A percentile compares a stretch with the other conserved stretches of the same genome.
Evolutionary conservation across 2,888 invertebrate genomes (phyloP).

Genomic region (Limnephilus rhombicus): DNA sequence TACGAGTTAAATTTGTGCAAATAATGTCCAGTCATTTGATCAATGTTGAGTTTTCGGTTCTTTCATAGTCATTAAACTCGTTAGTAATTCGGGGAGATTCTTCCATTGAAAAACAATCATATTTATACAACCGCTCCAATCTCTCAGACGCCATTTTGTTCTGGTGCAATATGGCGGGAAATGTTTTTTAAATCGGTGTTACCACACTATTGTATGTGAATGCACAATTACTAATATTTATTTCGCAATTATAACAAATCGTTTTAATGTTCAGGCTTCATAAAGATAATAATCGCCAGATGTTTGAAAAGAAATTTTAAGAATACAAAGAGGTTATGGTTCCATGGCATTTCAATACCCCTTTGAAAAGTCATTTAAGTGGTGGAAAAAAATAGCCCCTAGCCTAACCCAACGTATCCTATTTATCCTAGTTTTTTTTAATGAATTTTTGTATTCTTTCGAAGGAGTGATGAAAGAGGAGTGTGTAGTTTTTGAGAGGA

Average conservation of each 20-base stretch:
- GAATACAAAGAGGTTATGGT: background rate
- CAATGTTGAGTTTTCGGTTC: background rate
- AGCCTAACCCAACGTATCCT: too few species aligned
- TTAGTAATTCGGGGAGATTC: background rate
- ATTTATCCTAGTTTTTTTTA: too few species aligned
- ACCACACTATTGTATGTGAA: slow-evolving; percentile 8
- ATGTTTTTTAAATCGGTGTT: slow-evolving; percentile 30
- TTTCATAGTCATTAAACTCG: background rate
- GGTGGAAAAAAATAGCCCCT: too few species aligned
- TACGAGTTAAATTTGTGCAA: background rate
- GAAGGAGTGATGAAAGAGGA: too few species aligned
- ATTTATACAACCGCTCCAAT: background rate
- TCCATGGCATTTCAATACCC: too few species aligned
- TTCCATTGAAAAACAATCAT: slow-evolving; percentile 2
- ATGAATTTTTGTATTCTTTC: too few species aligned
- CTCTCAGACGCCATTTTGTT: background rate
- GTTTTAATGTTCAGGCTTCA: slow-evolving; percentile 17
- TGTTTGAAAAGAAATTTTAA: background rate
- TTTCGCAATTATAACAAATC: slow-evolving; percentile 36
- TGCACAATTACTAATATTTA: slow-evolving; percentile 32
- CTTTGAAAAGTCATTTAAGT: too few species aligned
- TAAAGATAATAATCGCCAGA: background rate
- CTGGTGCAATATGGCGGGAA: slow-evolving; percentile 44
- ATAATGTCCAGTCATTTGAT: background rate
- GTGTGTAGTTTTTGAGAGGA: too few species aligned